These are phyloP conservation scores for Anoncus sp. DNA, from an alignment of 2,888 invertebrate genomes.

Conservation along the genomic window DNA sequence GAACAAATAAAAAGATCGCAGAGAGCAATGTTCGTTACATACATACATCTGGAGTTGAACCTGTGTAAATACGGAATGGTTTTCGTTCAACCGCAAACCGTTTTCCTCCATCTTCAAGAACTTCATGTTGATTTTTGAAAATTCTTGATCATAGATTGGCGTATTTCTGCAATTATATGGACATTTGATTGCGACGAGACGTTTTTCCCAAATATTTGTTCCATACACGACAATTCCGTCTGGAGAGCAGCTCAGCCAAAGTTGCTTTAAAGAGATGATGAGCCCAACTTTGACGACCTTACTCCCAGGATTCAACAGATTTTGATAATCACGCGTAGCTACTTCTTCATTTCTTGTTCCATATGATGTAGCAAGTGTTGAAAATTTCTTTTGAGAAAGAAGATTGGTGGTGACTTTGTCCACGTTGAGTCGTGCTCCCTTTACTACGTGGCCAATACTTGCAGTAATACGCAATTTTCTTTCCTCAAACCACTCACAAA, in stretches of 20 bases:
- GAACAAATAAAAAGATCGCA: conserved; percentile 9
- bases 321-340: conserved; percentile 58
- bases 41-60: conserved; percentile 8
- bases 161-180: background rate
- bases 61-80: conserved; percentile 4
- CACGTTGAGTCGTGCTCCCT: too few species aligned
- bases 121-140: conserved; percentile 36
- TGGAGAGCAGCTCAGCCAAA: conserved; percentile 65
- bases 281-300: conserved; percentile 63
- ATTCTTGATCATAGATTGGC: conserved; percentile 28
- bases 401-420: too few species aligned
- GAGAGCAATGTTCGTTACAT: background rate
- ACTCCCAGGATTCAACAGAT: conserved; percentile 44
- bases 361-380: too few species aligned
- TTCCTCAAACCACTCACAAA: too few species aligned
- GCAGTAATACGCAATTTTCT: too few species aligned
- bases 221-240: conserved; percentile 62
- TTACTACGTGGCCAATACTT: too few species aligned
- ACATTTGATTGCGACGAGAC: conserved; percentile 64
- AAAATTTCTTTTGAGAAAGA: too few species aligned
- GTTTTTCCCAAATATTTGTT: conserved; percentile 62
- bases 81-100: conserved; percentile 50
- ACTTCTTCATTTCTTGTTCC: too few species aligned
- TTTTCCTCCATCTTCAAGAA: conserved; percentile 57
- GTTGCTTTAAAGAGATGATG: conserved; percentile 55